phyloP scores from a whole-genome alignment of 1,140 invertebrate genomes.

The Platorchestia sp. region DNA sequence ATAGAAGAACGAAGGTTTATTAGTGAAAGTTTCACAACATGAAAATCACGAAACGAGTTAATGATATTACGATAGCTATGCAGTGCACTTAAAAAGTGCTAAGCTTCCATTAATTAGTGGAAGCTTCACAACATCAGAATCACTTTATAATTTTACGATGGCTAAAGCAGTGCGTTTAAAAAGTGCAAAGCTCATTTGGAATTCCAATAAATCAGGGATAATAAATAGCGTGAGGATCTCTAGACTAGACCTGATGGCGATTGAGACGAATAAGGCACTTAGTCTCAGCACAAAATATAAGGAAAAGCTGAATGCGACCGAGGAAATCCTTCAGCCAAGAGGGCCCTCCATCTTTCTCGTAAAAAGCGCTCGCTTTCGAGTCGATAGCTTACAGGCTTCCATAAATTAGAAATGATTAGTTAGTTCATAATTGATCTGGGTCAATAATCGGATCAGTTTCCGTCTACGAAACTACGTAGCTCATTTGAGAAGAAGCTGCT shows the following conservation, averaged over 20 bases:
- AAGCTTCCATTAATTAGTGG: no score
- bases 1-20: not conserved
- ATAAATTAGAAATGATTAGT: slow-evolving; percentile 11
- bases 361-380: not conserved
- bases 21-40: no score
- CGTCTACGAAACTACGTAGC: not conserved
- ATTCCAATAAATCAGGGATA: not conserved
- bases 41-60: no score
- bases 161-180: not conserved
- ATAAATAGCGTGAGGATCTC: not conserved
- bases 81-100: no score
- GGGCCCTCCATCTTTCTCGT: not conserved
- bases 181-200: not conserved
- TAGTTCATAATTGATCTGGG: not conserved
- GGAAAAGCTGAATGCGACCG: not conserved
- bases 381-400: not conserved
- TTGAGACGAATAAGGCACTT: slow-evolving; percentile 34
- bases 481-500: not conserved
- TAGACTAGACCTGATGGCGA: slow-evolving; percentile 7
- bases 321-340: not conserved
- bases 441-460: not conserved
- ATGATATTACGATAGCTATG: no score
- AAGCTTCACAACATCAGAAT: no score
- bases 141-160: not conserved
- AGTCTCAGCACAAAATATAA: not conserved